phyloP scores from a whole-genome alignment of 2,888 invertebrate species.

The Lasioglossum villosulum region DNA sequence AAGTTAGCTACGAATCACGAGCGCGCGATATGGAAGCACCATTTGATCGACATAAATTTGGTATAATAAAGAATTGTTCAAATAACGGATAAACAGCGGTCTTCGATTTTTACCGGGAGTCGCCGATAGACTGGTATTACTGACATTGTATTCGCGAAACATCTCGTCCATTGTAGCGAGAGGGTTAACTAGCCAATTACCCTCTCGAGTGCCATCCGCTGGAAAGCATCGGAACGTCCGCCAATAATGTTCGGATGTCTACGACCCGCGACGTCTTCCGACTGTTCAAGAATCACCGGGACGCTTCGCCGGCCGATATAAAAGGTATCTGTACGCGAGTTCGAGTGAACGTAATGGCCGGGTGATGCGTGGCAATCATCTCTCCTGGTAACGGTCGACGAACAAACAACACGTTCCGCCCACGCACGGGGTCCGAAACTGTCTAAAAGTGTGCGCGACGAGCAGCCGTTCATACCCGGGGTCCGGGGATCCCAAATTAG shows the following conservation, averaged over 20 bases:
- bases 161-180: not conserved
- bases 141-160: not conserved
- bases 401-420: constrained; percentile 63
- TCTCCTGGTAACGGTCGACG: constrained; percentile 21
- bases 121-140: not conserved
- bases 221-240: not conserved
- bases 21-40: no score
- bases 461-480: constrained; percentile 52
- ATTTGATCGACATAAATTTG: no score
- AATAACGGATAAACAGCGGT: not conserved
- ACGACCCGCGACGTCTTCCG: constrained; percentile 16
- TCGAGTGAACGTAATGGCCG: constrained; percentile 22
- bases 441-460: constrained; percentile 57
- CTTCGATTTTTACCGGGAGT: not conserved
- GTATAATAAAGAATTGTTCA: no score
- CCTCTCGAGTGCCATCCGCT: not conserved
- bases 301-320: constrained; percentile 12
- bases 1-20: no score
- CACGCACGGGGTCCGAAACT: constrained; percentile 50
- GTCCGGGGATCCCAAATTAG: constrained; percentile 76
- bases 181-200: not conserved
- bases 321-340: constrained; percentile 27
- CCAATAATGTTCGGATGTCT: constrained; percentile 39
- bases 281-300: constrained; percentile 19
- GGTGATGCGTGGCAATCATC: constrained; percentile 54